Evolutionary conservation across 2,113 vertebrate species (phyloP).

Genomic region (Elephantulus edwardii): DNA sequence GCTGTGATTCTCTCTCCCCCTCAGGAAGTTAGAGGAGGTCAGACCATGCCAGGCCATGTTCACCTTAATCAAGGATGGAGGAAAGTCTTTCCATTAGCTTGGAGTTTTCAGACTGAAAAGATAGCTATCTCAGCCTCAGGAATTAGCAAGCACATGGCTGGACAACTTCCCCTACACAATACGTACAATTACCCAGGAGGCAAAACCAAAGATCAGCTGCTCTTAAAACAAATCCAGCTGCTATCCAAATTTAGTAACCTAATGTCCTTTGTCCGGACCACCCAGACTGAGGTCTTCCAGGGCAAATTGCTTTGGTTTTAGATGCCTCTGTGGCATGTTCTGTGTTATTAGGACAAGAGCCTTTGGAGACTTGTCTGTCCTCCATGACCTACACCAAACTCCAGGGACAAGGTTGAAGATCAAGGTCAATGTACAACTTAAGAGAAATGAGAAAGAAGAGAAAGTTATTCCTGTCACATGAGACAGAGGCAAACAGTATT

Average conservation of each 20-base stretch:
- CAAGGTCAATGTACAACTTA: background rate
- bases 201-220: background rate
- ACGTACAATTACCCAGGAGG: background rate
- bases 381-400: background rate
- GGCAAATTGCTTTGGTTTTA: background rate
- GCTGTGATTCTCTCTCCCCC: background rate
- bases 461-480: conserved; percentile 1
- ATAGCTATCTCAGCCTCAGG: background rate
- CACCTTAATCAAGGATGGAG: background rate
- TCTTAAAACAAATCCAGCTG: no score
- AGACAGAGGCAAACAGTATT: background rate
- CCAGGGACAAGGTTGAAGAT: background rate
- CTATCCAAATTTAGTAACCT: background rate
- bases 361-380: background rate
- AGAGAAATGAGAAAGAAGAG: background rate
- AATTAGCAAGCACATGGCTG: background rate
- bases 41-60: background rate
- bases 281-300: background rate
- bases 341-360: background rate
- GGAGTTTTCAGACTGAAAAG: background rate
- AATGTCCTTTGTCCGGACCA: background rate
- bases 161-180: background rate
- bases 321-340: background rate
- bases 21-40: background rate
- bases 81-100: background rate